Evolutionary conservation across 1,140 invertebrate species (phyloP).

Genomic region (Campoletis sonorensis): DNA sequence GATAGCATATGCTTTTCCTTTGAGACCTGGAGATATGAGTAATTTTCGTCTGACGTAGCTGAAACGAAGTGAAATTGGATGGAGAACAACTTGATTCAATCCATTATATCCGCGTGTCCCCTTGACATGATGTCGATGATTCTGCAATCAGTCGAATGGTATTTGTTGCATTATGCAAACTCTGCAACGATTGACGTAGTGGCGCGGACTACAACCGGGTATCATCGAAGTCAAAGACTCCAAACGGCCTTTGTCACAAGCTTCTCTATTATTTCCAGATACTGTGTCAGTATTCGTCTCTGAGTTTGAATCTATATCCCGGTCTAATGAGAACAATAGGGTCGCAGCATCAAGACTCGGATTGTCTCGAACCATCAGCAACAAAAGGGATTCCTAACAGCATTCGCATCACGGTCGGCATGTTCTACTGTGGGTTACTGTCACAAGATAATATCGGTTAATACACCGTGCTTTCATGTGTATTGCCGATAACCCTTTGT

Average conservation of each 20-base stretch:
- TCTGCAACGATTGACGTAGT: constrained; percentile 10
- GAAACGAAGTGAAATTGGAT: background rate
- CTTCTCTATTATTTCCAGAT: background rate
- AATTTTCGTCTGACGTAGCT: background rate
- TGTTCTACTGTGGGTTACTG: constrained; percentile 7
- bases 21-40: background rate
- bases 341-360: constrained; percentile 39
- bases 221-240: constrained; percentile 21
- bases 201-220: background rate
- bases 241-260: background rate
- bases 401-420: constrained; percentile 49
- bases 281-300: constrained; percentile 19
- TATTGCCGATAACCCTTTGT: background rate
- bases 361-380: constrained; percentile 34
- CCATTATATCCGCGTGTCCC: background rate
- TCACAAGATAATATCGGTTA: constrained; percentile 36
- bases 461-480: background rate
- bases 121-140: background rate
- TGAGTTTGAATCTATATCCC: constrained; percentile 12
- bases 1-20: background rate
- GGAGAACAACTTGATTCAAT: background rate
- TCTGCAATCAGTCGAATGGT: constrained; percentile 25
- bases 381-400: constrained; percentile 65
- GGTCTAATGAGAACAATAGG: constrained; percentile 26
- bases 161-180: constrained; percentile 1